Evolutionary conservation across 2,888 invertebrate genomes (phyloP).

Genomic region (Lochmaea crataegi): DNA sequence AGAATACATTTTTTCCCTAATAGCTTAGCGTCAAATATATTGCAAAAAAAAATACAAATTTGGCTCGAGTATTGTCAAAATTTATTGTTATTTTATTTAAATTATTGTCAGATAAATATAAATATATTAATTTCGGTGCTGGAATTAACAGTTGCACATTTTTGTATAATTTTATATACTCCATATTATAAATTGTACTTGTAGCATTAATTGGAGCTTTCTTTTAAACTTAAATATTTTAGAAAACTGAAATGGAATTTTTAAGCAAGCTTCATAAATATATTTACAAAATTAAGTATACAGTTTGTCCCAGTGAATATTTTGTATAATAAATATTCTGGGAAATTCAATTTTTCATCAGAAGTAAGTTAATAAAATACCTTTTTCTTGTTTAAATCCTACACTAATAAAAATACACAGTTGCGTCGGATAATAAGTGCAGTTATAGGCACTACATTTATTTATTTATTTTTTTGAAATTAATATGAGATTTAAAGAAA

Average conservation of each 20-base stretch:
- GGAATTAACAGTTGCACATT: conserved; percentile 53
- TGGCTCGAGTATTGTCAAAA: not conserved
- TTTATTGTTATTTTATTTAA: not conserved
- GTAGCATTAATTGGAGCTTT: too few relatives aligned
- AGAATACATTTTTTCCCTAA: not conserved
- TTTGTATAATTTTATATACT: not conserved
- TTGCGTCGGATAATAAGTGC: conserved; percentile 47
- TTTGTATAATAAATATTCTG: not conserved
- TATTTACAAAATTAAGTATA: not conserved
- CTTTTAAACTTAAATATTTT: too few relatives aligned
- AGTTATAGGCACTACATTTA: conserved; percentile 40
- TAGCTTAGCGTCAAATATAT: not conserved
- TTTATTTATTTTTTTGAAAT: conserved; percentile 12
- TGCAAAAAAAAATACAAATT: not conserved
- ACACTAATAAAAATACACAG: not conserved
- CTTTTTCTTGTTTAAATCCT: not conserved
- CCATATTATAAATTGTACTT: too few relatives aligned
- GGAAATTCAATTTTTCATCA: not conserved
- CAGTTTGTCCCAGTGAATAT: not conserved
- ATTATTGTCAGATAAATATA: conserved; percentile 31
- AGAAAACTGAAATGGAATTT: not conserved
- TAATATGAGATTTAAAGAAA: conserved; percentile 1
- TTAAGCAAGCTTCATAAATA: not conserved
- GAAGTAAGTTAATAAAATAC: not conserved
- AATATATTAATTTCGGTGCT: conserved; percentile 59